Evolutionary conservation across 2,113 vertebrate species (phyloP), one percentile per base, ranked within the genome.

Genomic region (Pachycephala philippinensis): DNA sequence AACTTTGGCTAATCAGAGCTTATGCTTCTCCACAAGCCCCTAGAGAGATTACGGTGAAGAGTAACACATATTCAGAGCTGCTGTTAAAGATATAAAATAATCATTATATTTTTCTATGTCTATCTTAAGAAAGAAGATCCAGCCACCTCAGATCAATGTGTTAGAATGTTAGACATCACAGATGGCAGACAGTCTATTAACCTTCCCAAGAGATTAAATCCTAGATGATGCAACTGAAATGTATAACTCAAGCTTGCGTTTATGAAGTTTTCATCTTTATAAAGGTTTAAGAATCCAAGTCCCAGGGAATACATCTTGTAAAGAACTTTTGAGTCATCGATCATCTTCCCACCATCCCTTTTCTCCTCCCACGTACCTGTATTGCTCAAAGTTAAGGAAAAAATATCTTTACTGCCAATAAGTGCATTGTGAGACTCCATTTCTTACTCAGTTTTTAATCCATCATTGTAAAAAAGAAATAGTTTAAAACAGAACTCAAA

Each of bases 301-400:
- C 85, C 35, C 52, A 86, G 75, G 82, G 92, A 94, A 93, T 87
- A 86, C 13, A 92, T 92, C 71, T 90, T 92, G 71, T 74, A 77
- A 88, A 74, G 96, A 92, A 92, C 95, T 96, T 95, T 84, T 94
- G 95, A 96, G 90, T 97, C 96, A 96, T 96, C 79, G 66, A 94
- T 96, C 92, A 90, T 93, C 90, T 97, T 96, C 93, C 96, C 95
- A 96, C 94, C 86, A 92, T 81, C 76, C 65, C 35, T 88, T 84
- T 96, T 91, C 78, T 95, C 79, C 68, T 96, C 95, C 93, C 60
- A 96, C 93, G 1, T 93, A 95, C 90, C 91, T 95, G 85, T 83
- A 84, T 88, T 91, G 75, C 95, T 94, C 52, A 90, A 93, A 77
- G 49, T 78, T 68, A 80, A 85, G 75, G 76, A 86, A 90, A 85